Base-by-base conservation (phyloP, 2,113 vertebrate species). In the Tenrec ecaudatus region DNA sequence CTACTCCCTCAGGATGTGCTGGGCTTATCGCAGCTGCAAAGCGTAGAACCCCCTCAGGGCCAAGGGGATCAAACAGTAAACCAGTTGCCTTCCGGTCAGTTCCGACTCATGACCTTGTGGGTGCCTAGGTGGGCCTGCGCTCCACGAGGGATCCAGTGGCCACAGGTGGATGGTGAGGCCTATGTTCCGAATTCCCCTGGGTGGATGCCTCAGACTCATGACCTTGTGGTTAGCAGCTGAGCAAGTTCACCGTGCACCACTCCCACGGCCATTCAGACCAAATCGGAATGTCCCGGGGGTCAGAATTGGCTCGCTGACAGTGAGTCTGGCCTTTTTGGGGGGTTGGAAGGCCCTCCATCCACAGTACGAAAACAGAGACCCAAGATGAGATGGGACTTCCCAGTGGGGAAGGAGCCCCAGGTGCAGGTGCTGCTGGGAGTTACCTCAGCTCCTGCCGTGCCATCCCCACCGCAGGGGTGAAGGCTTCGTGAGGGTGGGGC, bases 401-500 rank as follows among this genome's bases (percentile, higher is more conserved):
- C 79, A n/a, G 2, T 43, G 53, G 29, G 60, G 60, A 66, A 71
- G 68, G 11, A 64, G 3, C 64, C 58, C 29, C 7, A 2, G 0
- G 15, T 31, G 0, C 36, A 29, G 31, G 6, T 5, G 38, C 57
- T 8, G 11, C 71, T 58, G 40, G 16, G n/a, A 19, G 0, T 1
- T 58, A 29, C 14, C 77, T 64, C n/a, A 12, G 66, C 12, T 43
- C 73, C 12, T 20, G 10, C 19, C 53, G 15, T 16, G 0, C 38
- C n/a, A 8, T 2, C 6, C 2, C 15, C 15, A 9, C n/a, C 40
- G 57, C 1, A 0, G 0, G 3, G 2, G 3, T 27, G 40, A 20
- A 33, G 60, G 81, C 25, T 2, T 22, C 22, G 0, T 1, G 40
- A 9, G 4, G 17, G 25, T 36, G 92, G 19, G 3, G 22, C 15